Conservation (phyloP, 2,888 invertebrate genomes). For the Bellardia bayeri region DNA sequence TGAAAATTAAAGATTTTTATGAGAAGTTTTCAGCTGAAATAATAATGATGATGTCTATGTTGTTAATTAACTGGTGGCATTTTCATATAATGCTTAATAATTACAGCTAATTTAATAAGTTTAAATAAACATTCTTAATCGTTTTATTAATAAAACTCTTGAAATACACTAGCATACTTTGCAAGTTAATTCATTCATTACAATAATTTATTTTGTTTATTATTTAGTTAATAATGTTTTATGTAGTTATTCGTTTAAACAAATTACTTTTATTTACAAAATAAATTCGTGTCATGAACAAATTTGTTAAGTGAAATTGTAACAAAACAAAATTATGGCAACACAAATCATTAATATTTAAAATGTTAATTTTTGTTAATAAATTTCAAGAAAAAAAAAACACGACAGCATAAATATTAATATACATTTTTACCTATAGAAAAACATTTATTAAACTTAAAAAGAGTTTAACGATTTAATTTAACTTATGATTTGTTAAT, state of each 20-base stretch:
- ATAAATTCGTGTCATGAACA: constrained; percentile 62
- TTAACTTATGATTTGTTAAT: too few species aligned
- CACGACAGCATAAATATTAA: constrained; percentile 47
- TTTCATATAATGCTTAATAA: constrained; percentile 33
- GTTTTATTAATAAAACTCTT: constrained; percentile 3
- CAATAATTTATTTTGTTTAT: constrained; percentile 27
- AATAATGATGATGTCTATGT: background rate
- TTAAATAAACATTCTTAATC: constrained; percentile 33
- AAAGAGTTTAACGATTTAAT: too few species aligned
- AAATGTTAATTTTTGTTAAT: constrained; percentile 38
- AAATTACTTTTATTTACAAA: constrained; percentile 11
- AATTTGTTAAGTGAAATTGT: constrained; percentile 67
- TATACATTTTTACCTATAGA: too few species aligned
- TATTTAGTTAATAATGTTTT: background rate
- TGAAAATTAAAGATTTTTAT: too few species aligned
- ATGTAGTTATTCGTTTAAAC: constrained; percentile 21
- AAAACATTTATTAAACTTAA: too few species aligned
- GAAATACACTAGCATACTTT: background rate
- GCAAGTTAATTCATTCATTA: constrained; percentile 27
- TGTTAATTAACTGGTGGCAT: background rate
- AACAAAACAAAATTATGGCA: background rate
- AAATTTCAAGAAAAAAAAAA: constrained; percentile 29
- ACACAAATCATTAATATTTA: constrained; percentile 34
- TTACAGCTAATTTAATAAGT: constrained; percentile 45
- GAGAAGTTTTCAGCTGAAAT: too few species aligned